Base-by-base conservation (phyloP, 2,888 invertebrate species). In the Epiblema foenella region DNA sequence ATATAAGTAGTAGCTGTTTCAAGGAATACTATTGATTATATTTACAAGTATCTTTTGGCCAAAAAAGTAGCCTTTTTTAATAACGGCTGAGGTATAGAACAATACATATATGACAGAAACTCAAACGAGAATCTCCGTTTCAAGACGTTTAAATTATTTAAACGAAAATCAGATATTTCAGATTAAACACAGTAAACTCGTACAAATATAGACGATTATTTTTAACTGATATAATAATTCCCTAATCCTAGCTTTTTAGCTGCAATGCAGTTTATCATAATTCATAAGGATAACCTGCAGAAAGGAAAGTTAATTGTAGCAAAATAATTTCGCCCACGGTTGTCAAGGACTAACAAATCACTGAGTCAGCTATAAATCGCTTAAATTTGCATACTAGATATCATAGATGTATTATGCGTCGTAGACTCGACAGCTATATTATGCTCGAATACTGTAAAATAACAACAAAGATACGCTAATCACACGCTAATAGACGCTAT, bases 231-330 rank as follows among this genome's bases (percentile, higher is more conserved):
- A n/a, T n/a, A 24, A 24, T 4, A 24, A 24, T 24, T 24, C 24
- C 4, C 12, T 42, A 52, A 20, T 12, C 18, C 24, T 52, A 52
- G 52, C 20, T 52, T 52, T 12, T 10, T 11, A 18, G 18, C 10
- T 57, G 37, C 29, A 37, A 15, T 49, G 60, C 39, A 64, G 39
- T 54, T 20, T 39, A 63, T 69, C 68, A 62, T 37, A 63, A 57
- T 49, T 69, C 68, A 62, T 37, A 63, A 57, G 49, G 69, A 69
- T 68, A 68, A 62, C 42, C 54, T 33, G 52, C 42, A 42, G 37
- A 69, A 63, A 56, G 69, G 69, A 69, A 69, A 69, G 69, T 69
- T 69, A 69, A 69, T 69, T 51, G 69, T 63, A 57, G 63, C 62
- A 49, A 29, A 46, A 66, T 66, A 66, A 66, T 57, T 66, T 57